phyloP scores from a whole-genome alignment of 1,140 invertebrate species.

The Carposina sasakii region DNA sequence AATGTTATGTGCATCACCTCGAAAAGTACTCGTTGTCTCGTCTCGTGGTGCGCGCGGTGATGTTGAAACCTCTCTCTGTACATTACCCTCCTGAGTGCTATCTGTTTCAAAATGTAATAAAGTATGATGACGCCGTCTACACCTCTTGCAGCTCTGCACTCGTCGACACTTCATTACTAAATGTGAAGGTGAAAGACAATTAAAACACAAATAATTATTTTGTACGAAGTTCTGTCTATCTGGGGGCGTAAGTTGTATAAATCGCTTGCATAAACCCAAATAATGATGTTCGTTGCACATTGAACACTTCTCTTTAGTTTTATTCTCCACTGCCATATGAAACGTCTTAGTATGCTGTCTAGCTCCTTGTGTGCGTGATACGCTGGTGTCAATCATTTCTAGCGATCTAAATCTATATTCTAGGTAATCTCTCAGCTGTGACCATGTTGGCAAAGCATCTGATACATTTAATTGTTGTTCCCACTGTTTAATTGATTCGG shows the following conservation, averaged over 20 bases:
- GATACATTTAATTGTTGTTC: too few relatives aligned
- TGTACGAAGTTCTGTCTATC: constrained; percentile 27
- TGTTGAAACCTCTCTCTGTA: too few relatives aligned
- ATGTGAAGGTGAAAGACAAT: constrained; percentile 30
- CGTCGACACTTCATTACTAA: constrained; percentile 24
- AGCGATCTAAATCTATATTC: too few relatives aligned
- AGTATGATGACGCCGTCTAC: constrained; percentile 17
- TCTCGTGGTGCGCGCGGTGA: neutral
- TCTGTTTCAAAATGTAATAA: constrained; percentile 18
- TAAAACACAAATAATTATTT: constrained; percentile 30
- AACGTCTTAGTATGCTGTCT: too few relatives aligned
- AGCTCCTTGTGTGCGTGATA: too few relatives aligned
- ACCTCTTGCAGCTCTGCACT: constrained; percentile 11
- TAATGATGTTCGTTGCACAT: constrained; percentile 24
- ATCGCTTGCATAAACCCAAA: constrained; percentile 28
- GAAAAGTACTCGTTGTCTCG: neutral
- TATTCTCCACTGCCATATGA: constrained; percentile 1
- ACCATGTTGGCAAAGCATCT: too few relatives aligned
- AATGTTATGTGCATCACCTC: neutral
- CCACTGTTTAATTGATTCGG: too few relatives aligned
- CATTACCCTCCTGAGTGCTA: neutral
- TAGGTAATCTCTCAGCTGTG: too few relatives aligned
- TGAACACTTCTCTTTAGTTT: constrained; percentile 9
- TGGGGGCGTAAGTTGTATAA: constrained; percentile 12
- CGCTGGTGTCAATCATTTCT: too few relatives aligned